Base-by-base conservation (phyloP, 2,113 vertebrate genomes). In the Thymallus thymallus region DNA sequence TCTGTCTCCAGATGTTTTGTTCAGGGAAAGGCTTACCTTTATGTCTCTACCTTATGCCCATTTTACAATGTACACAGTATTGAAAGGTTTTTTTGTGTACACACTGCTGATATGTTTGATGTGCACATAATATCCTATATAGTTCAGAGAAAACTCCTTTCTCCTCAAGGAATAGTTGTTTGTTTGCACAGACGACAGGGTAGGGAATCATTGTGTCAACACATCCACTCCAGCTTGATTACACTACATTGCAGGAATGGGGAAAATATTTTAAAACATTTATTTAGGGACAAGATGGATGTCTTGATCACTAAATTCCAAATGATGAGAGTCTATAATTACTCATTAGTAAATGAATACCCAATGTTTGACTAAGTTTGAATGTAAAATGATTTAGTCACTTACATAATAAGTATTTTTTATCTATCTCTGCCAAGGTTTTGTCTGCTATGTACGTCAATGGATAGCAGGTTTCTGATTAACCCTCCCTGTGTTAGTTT, bases 21-120 rank as follows among this genome's bases (percentile, higher is more conserved):
- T 72, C 55, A 22, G 30, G 29, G 64, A 68, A 32, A 72, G 56
- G n/a, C n/a, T n/a, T 60, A 60, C 56, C 56, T 20, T 20, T 41
- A 55, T 58, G 41, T 58, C 30, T 48, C 55, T 45, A 60, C 16
- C 1, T n/a, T 7, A 60, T 4, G 1, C 51, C 20, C 16, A 18
- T 55, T 55, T 14, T 55, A 55, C 51, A 55, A 18, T 55, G 51
- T 55, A 73, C 5, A 5, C 13, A 55, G 14, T 6, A 55, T 20
- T 20, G 51, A 55, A 55, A 20, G 5, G 51, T 55, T 60, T 18
- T 18, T 16, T 20, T 55, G 18, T 55, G 71, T 76, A 73, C 63
- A 79, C 60, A 23, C 67, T 63, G 66, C 71, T 69, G 20, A 83
- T 78, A 51, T 80, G 71, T 75, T 80, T 45, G 77, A 64, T 69